Evolutionary conservation across 2,888 invertebrate genomes (phyloP).

Genomic region (Brachycybe producta): DNA sequence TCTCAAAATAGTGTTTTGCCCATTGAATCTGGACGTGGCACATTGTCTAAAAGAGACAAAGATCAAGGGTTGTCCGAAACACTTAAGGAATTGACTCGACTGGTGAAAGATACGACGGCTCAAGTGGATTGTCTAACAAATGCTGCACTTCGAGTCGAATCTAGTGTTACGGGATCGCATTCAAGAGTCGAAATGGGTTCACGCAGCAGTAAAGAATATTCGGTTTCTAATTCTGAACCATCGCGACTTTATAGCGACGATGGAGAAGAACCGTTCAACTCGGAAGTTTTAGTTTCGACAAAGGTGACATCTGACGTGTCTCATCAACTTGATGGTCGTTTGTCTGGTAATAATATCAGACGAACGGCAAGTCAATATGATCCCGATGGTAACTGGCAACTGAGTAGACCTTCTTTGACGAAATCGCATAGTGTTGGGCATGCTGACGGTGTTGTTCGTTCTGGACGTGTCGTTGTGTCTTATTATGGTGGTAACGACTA

Average conservation of each 20-base stretch:
- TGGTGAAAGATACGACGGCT: constrained; percentile 17
- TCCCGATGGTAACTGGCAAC: constrained; percentile 14
- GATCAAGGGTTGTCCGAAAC: constrained; percentile 2
- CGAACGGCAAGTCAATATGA: constrained; percentile 2
- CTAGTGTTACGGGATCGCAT: not conserved
- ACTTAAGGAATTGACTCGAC: constrained; percentile 3
- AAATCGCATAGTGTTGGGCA: not conserved
- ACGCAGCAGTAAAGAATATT: too few relatives aligned
- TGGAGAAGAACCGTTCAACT: too few relatives aligned
- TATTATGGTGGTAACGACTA: too few relatives aligned
- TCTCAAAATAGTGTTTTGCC: not conserved
- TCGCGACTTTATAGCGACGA: too few relatives aligned
- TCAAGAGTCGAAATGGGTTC: too few relatives aligned
- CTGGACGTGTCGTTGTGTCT: too few relatives aligned
- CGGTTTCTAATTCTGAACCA: too few relatives aligned
- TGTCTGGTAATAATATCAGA: not conserved
- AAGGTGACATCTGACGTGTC: too few relatives aligned
- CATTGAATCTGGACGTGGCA: constrained; percentile 1
- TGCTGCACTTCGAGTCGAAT: constrained; percentile 12
- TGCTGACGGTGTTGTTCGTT: too few relatives aligned
- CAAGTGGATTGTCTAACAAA: constrained; percentile 16
- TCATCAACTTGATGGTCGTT: too few relatives aligned
- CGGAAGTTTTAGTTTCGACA: too few relatives aligned
- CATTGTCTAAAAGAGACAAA: not conserved
- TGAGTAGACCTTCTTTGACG: not conserved